Evolutionary conservation across 2,888 invertebrate genomes (phyloP).

Genomic region (Tillus elongatus): DNA sequence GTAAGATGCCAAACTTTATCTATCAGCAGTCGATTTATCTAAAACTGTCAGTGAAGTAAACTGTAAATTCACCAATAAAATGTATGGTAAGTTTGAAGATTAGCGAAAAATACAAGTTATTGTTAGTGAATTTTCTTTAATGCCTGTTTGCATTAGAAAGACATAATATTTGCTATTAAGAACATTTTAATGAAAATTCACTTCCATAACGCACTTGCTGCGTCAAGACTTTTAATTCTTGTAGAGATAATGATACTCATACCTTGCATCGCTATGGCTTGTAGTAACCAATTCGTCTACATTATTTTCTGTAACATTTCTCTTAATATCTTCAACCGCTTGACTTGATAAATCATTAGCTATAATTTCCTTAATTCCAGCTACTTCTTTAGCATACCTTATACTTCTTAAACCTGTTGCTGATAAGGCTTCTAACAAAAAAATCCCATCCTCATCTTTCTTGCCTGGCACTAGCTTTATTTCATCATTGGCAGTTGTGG

Average conservation of each 20-base stretch:
- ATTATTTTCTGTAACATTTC: constrained; percentile 67
- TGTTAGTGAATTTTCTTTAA: too few species aligned
- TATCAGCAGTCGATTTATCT: too few species aligned
- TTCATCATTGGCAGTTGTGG: constrained; percentile 4
- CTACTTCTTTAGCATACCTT: constrained; percentile 90
- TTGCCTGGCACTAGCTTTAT: too few species aligned
- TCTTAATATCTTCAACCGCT: constrained; percentile 79
- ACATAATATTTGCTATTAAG: too few species aligned
- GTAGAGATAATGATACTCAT: constrained; percentile 23
- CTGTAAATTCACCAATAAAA: too few species aligned
- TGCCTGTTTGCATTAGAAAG: too few species aligned
- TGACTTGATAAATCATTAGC: constrained; percentile 82
- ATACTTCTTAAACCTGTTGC: constrained; percentile 94
- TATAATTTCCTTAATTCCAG: constrained; percentile 68
- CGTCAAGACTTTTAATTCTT: constrained; percentile 1
- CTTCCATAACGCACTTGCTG: too few species aligned
- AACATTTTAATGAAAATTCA: too few species aligned
- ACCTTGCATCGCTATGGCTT: constrained; percentile 84
- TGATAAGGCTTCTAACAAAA: constrained; percentile 85
- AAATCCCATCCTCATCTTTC: constrained; percentile 47
- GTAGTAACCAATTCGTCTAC: constrained; percentile 66
- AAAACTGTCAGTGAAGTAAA: too few species aligned
- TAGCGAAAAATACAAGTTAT: too few species aligned
- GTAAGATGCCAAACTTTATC: too few species aligned
- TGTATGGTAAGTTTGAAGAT: too few species aligned